Conservation (phyloP, 2,113 vertebrate species). For the Eira barbara region DNA sequence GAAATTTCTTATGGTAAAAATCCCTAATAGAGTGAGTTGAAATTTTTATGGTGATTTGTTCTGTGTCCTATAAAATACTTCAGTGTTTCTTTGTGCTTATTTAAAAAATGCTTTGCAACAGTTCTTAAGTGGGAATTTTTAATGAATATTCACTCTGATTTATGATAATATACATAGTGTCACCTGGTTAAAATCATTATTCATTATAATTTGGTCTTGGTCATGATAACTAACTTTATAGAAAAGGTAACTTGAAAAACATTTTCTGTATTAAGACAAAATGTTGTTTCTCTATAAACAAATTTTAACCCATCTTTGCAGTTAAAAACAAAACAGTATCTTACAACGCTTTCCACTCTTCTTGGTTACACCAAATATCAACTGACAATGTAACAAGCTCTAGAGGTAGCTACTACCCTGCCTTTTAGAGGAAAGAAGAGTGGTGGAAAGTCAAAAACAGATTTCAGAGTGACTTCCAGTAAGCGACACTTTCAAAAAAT, state of each 20-base stretch:
- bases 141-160: not conserved
- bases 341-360: not conserved
- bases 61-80: not conserved
- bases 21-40: not conserved
- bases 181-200: not conserved
- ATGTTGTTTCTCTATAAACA: not conserved
- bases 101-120: not conserved
- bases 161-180: not conserved
- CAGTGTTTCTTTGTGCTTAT: not conserved
- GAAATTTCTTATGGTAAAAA: not conserved
- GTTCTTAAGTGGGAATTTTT: not conserved
- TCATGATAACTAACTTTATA: not conserved
- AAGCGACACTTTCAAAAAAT: not conserved
- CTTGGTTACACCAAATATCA: not conserved
- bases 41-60: not conserved
- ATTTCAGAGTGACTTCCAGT: conserved; percentile 53
- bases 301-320: not conserved
- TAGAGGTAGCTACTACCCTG: not conserved
- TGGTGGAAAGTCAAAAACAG: not conserved
- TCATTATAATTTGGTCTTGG: not conserved
- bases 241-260: not conserved
- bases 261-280: not conserved
- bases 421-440: conserved; percentile 43
- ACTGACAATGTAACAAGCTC: not conserved
- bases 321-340: not conserved